Percentiles rank a stretch among this genome's conserved stretches.
Evolutionary conservation across 2,113 vertebrate genomes (phyloP).

Genomic region (Macheiramphus alcinus): DNA sequence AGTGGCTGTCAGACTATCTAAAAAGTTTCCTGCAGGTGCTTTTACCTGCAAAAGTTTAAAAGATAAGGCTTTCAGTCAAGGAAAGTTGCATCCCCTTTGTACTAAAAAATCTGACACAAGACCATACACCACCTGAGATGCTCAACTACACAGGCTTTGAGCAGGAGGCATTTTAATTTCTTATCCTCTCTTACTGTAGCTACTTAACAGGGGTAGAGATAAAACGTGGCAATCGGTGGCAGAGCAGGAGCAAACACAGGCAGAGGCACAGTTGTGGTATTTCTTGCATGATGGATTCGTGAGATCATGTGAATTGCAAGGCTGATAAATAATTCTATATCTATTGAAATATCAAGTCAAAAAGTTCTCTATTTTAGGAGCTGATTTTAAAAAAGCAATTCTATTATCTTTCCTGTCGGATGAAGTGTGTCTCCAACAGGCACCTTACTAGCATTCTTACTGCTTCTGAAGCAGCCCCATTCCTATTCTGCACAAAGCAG

Average conservation of each 20-base stretch:
- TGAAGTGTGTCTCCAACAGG: background rate
- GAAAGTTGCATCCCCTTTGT: background rate
- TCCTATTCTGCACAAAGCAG: background rate
- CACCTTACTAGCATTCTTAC: background rate
- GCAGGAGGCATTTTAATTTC: background rate
- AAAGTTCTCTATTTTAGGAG: background rate
- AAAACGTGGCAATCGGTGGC: background rate
- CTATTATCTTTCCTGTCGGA: background rate
- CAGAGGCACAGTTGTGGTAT: background rate
- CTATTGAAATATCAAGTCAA: background rate
- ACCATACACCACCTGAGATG: background rate
- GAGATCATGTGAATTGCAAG: background rate
- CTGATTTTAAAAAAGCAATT: background rate
- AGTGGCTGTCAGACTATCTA: background rate
- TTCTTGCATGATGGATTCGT: accelerated
- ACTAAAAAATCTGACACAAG: background rate
- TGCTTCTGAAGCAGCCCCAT: background rate
- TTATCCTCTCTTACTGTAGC: background rate
- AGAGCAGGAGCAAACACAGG: background rate
- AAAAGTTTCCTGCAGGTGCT: background rate
- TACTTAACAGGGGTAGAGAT: background rate
- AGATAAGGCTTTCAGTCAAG: background rate
- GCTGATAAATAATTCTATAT: background rate
- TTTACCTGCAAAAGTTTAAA: background rate
- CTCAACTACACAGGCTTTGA: background rate